Evolutionary conservation across 2,113 vertebrate species (phyloP), one percentile per base, ranked within the genome.

Genomic region (Diphyllodes magnificus): DNA sequence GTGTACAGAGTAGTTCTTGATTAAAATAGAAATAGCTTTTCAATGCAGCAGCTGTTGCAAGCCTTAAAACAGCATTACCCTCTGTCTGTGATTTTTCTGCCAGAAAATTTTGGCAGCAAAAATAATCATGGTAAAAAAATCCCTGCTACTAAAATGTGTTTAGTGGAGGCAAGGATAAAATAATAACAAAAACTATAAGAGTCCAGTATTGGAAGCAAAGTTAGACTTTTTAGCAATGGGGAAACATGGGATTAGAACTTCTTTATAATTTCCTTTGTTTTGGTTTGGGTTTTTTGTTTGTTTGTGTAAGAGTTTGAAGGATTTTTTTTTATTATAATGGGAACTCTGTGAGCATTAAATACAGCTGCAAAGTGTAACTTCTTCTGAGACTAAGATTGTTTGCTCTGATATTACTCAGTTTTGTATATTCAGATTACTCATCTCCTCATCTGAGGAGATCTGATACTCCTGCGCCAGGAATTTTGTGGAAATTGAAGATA

Each of bases 81-180:
- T 93, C 92, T 88, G 75, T 79, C 30, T 77, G 23, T 86, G 79
- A 83, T 88, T 96, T 90, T 92, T 94, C 39, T 95, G 93, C 93
- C 94, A 97, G 82, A 94, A 94, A 82, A 92, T 88, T 86, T 86
- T 96, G 94, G 88, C 94, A 94, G 68, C 69, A 81, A 44, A 92
- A 94, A 56, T 78, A 66, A 92, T 56, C 59, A 30, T 5, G 24
- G 27, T 77, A 31, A 65, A 64, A 82, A 90, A 87, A 37, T 66
- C 27, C 24, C 33, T 75, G 24, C 51, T 78, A 44, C 50, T 88
- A 71, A 88, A 92, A 79, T 61, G 44, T 66, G 35, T 50, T 64
- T 47, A 53, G 28, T 70, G 23, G 13, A 39, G 19, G 15, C 16
- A 50, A 73, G 71, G 33, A 88, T 83, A 44, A 92, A 91, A 70